Percentiles rank a stretch among this genome's conserved stretches.
Evolutionary conservation across 2,113 vertebrate species (phyloP).

Genomic region (Pteropus alecto): DNA sequence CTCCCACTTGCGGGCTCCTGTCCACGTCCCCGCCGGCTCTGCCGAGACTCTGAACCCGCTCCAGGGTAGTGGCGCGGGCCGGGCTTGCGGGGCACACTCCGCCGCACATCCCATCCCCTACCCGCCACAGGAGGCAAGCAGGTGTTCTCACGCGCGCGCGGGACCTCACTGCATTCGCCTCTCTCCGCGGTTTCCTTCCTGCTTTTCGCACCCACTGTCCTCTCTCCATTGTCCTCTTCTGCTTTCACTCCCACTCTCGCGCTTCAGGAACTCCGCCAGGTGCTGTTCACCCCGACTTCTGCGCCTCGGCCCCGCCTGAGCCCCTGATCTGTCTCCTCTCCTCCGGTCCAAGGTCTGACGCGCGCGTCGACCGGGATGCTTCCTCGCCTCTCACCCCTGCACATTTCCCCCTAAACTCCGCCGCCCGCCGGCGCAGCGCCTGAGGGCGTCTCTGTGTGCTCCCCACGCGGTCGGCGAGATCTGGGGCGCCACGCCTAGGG

Average conservation of each 20-base stretch:
- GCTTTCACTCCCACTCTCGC: neutral
- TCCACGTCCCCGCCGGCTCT: neutral
- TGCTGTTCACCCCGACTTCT: neutral
- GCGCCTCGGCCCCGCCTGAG: fast-evolving
- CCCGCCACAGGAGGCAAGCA: fast-evolving
- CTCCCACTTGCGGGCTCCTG: fast-evolving
- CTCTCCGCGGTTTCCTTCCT: neutral
- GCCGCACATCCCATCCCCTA: fast-evolving
- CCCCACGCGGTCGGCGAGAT: neutral
- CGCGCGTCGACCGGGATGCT: neutral
- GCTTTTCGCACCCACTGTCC: neutral
- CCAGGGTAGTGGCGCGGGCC: neutral
- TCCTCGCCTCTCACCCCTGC: neutral
- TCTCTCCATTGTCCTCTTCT: neutral
- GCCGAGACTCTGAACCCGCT: neutral
- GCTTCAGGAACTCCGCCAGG: neutral
- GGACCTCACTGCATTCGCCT: neutral
- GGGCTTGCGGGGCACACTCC: too few species aligned
- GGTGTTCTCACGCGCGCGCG: fast-evolving
- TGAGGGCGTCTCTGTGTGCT: neutral
- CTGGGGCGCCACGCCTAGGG: neutral
- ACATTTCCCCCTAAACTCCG: neutral
- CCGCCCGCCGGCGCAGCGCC: fast-evolving
- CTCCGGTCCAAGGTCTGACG: fast-evolving
- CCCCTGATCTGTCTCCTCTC: fast-evolving